phyloP scores from a whole-genome alignment of 2,113 vertebrate genomes.

The Corvus hawaiiensis region DNA sequence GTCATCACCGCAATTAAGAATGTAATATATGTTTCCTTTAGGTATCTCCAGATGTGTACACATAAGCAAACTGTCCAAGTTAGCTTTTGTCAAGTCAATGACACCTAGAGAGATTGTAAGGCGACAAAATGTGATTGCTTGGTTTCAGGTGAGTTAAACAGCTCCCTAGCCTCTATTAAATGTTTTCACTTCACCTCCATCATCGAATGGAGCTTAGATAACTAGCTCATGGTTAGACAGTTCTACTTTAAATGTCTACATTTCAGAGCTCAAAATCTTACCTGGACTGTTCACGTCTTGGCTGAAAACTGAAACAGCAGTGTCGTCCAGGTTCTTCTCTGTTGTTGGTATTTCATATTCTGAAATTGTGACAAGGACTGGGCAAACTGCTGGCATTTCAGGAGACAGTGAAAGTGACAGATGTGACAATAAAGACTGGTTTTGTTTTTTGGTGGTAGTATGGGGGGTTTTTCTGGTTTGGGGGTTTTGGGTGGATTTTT shows the following conservation, averaged over 20 bases:
- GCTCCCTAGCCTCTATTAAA: neutral
- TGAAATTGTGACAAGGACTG: neutral
- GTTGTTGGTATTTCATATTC: neutral
- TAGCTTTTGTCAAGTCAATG: neutral
- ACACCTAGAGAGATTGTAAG: neutral
- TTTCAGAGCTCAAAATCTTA: neutral
- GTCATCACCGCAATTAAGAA: neutral
- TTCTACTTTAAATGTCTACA: neutral
- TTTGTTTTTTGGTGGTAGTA: neutral
- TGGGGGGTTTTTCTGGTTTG: neutral
- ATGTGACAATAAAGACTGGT: neutral
- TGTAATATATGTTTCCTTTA: neutral
- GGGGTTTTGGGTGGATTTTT: neutral
- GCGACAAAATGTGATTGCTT: neutral
- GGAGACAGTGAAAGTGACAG: neutral
- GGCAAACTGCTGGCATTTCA: neutral
- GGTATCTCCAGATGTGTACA: neutral
- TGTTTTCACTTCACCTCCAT: neutral
- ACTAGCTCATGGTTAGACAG: neutral
- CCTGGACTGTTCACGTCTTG: neutral
- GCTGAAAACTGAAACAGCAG: neutral
- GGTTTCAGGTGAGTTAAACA: neutral
- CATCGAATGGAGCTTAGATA: neutral
- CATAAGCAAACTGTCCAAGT: neutral
- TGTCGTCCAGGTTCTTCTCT: neutral